phyloP scores from a whole-genome alignment of 2,888 invertebrate genomes.

The Drosophila formosana region DNA sequence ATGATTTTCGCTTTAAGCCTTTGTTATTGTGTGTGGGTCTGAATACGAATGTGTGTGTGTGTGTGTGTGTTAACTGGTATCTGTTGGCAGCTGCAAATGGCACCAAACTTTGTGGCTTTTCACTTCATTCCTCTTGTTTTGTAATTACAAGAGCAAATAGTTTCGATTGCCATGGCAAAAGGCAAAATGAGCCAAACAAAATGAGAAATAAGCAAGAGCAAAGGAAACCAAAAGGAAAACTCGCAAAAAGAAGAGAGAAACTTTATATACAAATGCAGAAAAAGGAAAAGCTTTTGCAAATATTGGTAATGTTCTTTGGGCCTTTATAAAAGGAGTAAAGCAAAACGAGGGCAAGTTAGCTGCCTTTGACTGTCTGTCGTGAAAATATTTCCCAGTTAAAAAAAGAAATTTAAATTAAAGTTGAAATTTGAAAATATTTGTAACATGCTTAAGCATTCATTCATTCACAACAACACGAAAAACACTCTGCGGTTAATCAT shows the following conservation, averaged over 20 bases:
- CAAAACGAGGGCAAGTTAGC: background rate
- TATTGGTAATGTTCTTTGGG: conserved; percentile 45
- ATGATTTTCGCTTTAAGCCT: conserved; percentile 20
- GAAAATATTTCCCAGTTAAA: conserved; percentile 24
- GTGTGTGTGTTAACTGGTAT: conserved; percentile 55
- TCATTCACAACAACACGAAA: conserved; percentile 1
- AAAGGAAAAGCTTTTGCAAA: conserved; percentile 43
- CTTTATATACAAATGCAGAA: conserved; percentile 17
- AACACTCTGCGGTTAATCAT: conserved; percentile 41
- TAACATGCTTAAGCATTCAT: conserved; percentile 14
- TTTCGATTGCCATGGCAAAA: conserved; percentile 52
- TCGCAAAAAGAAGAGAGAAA: conserved; percentile 15
- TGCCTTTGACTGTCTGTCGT: background rate
- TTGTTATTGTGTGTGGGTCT: conserved; percentile 30
- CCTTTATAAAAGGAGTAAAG: conserved; percentile 10
- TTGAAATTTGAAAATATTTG: background rate
- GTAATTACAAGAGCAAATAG: conserved; percentile 70
- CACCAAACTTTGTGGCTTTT: conserved; percentile 71
- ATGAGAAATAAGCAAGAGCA: conserved; percentile 1
- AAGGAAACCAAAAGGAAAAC: conserved; percentile 5
- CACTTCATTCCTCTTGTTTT: conserved; percentile 71
- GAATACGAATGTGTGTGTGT: conserved; percentile 7
- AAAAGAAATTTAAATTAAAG: conserved; percentile 35
- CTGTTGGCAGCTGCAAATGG: conserved; percentile 49
- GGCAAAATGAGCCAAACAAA: conserved; percentile 16